phyloP scores from a whole-genome alignment of 1,140 invertebrate species.

The Papilio machaon region DNA sequence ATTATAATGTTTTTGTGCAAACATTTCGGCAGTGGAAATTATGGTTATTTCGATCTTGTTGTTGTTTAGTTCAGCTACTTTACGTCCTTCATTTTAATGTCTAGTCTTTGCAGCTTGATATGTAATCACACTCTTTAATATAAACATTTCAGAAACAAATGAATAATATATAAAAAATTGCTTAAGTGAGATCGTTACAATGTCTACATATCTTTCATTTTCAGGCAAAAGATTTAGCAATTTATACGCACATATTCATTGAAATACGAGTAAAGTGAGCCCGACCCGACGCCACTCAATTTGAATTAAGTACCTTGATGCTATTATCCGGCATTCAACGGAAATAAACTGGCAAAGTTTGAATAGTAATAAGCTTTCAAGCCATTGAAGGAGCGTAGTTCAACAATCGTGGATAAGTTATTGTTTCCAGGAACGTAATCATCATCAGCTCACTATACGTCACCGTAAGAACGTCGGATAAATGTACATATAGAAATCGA shows the following conservation, averaged over 20 bases:
- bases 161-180: no score
- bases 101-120: no score
- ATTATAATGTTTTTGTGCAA: no score
- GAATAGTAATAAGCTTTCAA: slow-evolving; percentile 31
- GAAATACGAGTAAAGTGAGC: slow-evolving; percentile 26
- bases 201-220: background rate
- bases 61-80: no score
- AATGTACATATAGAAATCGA: no score
- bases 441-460: background rate
- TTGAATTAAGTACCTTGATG: slow-evolving; percentile 23
- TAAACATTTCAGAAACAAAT: no score
- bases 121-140: no score
- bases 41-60: no score
- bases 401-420: slow-evolving; percentile 16
- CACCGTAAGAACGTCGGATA: no score
- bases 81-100: no score
- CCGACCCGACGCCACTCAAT: slow-evolving; percentile 19
- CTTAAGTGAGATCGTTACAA: background rate
- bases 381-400: background rate
- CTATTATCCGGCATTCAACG: slow-evolving; percentile 27
- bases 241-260: slow-evolving; percentile 6
- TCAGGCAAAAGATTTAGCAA: slow-evolving; percentile 2
- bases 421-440: background rate
- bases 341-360: slow-evolving; percentile 38
- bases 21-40: no score